phyloP scores from a whole-genome alignment of 2,113 vertebrate species.

The Fregetta grallaria region DNA sequence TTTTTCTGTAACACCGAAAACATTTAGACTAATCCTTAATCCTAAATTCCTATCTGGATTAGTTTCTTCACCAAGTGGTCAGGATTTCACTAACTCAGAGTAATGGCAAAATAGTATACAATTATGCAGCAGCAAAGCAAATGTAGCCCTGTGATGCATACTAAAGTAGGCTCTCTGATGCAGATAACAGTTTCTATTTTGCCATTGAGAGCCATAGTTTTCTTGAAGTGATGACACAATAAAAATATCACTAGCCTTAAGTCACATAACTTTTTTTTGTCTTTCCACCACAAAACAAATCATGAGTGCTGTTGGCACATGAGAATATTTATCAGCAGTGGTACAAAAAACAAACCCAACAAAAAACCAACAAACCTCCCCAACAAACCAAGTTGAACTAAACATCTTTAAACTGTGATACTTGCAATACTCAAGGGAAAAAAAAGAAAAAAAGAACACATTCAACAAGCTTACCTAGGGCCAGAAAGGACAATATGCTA shows the following conservation, averaged over 20 bases:
- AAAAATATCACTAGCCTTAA: not conserved
- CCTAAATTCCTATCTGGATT: not conserved
- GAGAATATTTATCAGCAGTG: not conserved
- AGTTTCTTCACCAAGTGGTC: not conserved
- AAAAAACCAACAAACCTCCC: accelerated
- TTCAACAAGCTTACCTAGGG: not conserved
- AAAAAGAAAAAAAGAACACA: too few relatives aligned
- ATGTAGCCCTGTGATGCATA: not conserved
- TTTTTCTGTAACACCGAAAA: not conserved
- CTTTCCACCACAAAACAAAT: not conserved
- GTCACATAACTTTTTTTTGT: accelerated
- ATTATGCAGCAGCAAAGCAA: not conserved
- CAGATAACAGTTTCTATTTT: not conserved
- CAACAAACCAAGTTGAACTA: not conserved
- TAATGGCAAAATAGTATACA: not conserved
- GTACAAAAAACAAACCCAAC: not conserved
- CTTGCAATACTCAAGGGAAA: not conserved
- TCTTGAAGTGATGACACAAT: not conserved
- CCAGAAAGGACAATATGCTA: not conserved
- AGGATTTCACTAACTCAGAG: not conserved
- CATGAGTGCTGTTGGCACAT: not conserved
- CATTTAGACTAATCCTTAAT: not conserved
- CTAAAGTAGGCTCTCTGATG: not conserved
- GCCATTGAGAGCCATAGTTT: not conserved
- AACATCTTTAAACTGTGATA: not conserved